Conservation (phyloP, 64 coral and sea anemone genomes). For the Porites lutea region DNA sequence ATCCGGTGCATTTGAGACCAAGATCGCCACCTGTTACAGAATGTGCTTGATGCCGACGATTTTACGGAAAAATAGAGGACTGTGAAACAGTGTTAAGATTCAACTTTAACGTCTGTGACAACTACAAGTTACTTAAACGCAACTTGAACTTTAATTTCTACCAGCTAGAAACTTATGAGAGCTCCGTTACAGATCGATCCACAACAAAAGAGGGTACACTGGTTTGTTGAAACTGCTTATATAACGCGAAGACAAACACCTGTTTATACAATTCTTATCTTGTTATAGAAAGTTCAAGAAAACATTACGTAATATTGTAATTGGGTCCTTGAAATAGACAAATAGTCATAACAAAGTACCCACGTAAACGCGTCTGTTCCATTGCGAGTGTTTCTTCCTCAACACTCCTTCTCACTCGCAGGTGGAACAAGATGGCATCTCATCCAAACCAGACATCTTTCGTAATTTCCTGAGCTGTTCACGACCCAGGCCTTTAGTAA, state of each 20-base stretch:
- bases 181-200: too few species aligned
- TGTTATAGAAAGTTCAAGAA: background rate
- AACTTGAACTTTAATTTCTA: too few species aligned
- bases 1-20: too few species aligned
- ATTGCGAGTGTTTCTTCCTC: background rate
- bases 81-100: too few species aligned
- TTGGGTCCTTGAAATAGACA: background rate
- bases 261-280: background rate
- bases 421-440: background rate
- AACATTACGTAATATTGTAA: background rate
- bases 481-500: slow-evolving; percentile 31
- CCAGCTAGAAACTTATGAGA: background rate
- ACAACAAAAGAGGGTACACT: too few species aligned
- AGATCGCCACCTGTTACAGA: too few species aligned
- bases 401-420: background rate
- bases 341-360: background rate
- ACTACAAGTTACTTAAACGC: too few species aligned
- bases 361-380: background rate
- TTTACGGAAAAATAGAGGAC: too few species aligned
- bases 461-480: slow-evolving; percentile 25
- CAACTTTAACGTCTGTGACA: too few species aligned
- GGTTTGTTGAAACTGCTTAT: too few species aligned
- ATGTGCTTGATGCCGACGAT: too few species aligned
- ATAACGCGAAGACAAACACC: too few species aligned
- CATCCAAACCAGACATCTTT: background rate